Evolutionary conservation across 1,140 invertebrate species (phyloP), one percentile per base, ranked within the genome.

Genomic region (Cataglyphis hispanica): DNA sequence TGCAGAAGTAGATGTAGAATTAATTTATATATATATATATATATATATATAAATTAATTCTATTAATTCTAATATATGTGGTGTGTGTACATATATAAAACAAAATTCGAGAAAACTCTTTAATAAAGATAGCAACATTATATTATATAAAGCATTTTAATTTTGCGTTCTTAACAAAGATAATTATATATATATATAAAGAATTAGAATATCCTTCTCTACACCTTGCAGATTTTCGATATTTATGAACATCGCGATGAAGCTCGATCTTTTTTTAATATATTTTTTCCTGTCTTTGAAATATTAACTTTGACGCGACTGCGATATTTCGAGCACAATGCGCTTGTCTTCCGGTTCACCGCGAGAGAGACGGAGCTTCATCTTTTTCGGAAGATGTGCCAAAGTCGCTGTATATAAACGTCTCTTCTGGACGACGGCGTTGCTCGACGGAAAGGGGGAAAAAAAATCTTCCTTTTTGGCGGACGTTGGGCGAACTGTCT

Each of bases 361-460:
- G 43, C 56, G 61, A 66, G 40, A 78, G 50, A 72, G 31, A 78
- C 76, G 83, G 64, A 77, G 72, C 27, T 84, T 50, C 69, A 70
- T 87, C 80, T 89, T 88, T 87, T 77, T 80, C 67, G 85, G 69
- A 86, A 87, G 63, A 87, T 56, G 64, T 89, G 85, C 87, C 80
- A 89, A 85, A 76, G 77, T 87, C 80, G 34, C 69, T 81, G 80
- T 89, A 87, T 90, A 85, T 90, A 90, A 89, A 89, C 75, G 88
- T 87, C 63, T 84, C 53, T 81, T 5, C 46, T 22, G 10, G 58
- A 16, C 58, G 70, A 74, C 40, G 70, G 63, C 40, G 69, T 53
- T 46, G 58, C 66, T 3, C 40, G 53, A 60, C 31, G 43, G 60
- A 53, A 67, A 77, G 80, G 31, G 27, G 16, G 43, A 22, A 63